A percentile compares a stretch with the other conserved stretches of the same genome.
phyloP scores from a whole-genome alignment of 2,888 invertebrate genomes.

The Himalopsyche tibetana region DNA sequence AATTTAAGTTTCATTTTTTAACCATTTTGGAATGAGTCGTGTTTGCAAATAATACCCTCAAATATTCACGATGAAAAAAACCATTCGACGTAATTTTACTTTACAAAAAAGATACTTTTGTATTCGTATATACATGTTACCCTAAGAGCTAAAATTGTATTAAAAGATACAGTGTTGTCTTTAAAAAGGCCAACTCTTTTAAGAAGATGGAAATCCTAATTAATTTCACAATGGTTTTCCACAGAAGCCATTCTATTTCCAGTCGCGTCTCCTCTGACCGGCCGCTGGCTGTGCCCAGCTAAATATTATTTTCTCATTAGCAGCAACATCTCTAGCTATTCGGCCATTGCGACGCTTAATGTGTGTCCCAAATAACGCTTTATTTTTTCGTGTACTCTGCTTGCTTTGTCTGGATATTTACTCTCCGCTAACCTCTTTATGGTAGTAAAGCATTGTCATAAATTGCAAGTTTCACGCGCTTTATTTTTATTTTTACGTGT shows the following conservation, averaged over 20 bases:
- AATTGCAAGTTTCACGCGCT: background rate
- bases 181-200: background rate
- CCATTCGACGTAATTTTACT: no score
- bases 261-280: slow-evolving; percentile 13
- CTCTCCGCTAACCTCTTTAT: slow-evolving; percentile 19
- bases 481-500: no score
- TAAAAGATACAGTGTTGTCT: background rate
- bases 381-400: background rate
- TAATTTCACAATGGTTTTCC: slow-evolving; percentile 35
- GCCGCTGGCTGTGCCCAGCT: slow-evolving; percentile 47
- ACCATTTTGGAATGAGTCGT: no score
- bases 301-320: slow-evolving; percentile 63
- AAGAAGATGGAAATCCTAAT: slow-evolving; percentile 13
- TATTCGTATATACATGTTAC: no score
- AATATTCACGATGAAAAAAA: no score
- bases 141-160: background rate
- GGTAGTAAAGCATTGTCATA: slow-evolving; percentile 24
- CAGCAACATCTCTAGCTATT: slow-evolving; percentile 54
- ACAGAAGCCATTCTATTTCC: slow-evolving; percentile 24
- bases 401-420: slow-evolving; percentile 38
- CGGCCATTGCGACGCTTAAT: slow-evolving; percentile 54
- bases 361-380: slow-evolving; percentile 55
- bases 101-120: no score
- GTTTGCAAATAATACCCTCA: no score
- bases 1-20: no score